Evolutionary conservation across 2,797 vertebrate species (phyloP), one percentile per base, ranked within the genome.

Genomic region (Chloroceryle inda): DNA sequence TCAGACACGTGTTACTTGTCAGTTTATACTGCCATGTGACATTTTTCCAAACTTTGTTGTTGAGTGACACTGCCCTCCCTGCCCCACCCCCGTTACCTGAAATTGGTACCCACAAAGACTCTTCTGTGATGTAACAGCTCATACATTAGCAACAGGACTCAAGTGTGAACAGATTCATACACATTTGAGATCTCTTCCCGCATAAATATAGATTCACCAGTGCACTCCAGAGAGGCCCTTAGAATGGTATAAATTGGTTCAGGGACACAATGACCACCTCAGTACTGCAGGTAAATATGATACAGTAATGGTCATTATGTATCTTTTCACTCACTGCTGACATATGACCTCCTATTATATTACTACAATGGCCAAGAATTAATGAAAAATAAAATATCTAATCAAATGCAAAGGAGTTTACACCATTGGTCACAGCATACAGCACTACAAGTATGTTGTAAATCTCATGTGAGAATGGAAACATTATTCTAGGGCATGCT

Each of bases 1-100:
- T 71, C 53, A 67, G 52, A 44, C 2, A 4, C 14, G 47, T 5
- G 23, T 58, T 76, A 37, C 13, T 58, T 53, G 14, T 47, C 42
- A 62, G 2, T 82, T 58, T 45, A 33, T 62, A 44, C 23, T 61
- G 21, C 6, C 8, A 21, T 0, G 0, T 20, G 21, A 64, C 17
- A n/a, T 19, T 80, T 59, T 42, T 85, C 33, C 29, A 87, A 27
- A 76, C 1, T 15, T 35, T 87, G 35, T 16, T 61, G 26, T 33
- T 38, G 19, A 49, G 58, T 68, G 56, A 61, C 31, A 49, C 2
- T 33, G 7, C 6, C 49, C 9, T 82, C 13, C 7, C 11, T 4
- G 31, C 1, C 1, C 5, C 5, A 44, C 1, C 1, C 3, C 5
- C 5, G 15, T 2, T 69, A 21, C 9, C 92, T 85, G 56, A 74